These are phyloP conservation scores for Seriola aureovittata DNA, from an alignment of 2,113 vertebrate species.

Conservation along the genomic window DNA sequence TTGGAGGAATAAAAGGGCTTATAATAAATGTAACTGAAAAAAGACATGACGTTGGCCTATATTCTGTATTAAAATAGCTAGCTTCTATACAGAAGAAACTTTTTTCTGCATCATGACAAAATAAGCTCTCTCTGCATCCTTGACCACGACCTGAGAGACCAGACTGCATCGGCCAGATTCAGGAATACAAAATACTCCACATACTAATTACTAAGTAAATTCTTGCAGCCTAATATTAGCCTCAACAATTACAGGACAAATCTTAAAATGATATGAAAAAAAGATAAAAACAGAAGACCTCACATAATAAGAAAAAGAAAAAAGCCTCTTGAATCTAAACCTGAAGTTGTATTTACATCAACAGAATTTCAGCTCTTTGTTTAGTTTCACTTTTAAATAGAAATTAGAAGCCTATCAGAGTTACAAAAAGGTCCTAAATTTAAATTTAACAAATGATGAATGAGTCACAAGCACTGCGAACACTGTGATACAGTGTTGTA, in stretches of 20 bases:
- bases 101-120: neutral
- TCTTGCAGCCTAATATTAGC: neutral
- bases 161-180: neutral
- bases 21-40: constrained; percentile 14
- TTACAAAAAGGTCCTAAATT: neutral
- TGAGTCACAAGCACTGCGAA: neutral
- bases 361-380: neutral
- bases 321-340: neutral
- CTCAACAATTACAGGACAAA: neutral
- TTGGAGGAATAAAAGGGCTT: constrained; percentile 12
- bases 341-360: neutral
- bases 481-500: neutral
- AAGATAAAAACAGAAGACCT: neutral
- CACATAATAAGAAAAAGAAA: neutral
- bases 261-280: neutral
- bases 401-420: neutral
- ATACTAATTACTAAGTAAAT: neutral
- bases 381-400: neutral
- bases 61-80: neutral
- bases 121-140: neutral
- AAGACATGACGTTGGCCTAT: neutral
- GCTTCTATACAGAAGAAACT: neutral
- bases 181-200: neutral
- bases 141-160: neutral
- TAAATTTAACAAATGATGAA: neutral